Base-by-base conservation (phyloP, 2,888 invertebrate species). In the Orchesella flavescens region DNA sequence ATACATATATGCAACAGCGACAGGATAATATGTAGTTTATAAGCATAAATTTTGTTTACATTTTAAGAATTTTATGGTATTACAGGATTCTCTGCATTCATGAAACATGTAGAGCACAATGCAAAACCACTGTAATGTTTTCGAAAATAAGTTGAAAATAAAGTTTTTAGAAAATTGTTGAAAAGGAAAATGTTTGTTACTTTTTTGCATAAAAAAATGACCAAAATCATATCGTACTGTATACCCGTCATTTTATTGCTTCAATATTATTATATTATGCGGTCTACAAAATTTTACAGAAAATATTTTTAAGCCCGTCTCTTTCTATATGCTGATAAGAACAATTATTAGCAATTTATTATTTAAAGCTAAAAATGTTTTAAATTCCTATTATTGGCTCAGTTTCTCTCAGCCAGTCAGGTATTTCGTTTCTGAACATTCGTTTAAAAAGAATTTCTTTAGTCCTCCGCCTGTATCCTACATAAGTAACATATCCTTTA, bases 391-490 rank as follows among this genome's bases (percentile, higher is more conserved):
- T 69, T 10, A 85, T 82, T 21, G 84, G 85, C 23, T 93, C 93
- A 1, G 93, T 94, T 89, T 95, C 94, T 0, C 92, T 91, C 46
- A 95, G 90, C 95, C 95, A 95, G 89, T 93, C 93, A 85, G 92
- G 92, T 89, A 95, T 94, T 89, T 95, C 95, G 10, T 92, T 90
- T 85, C 93, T 93, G 90, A 95, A 95, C 95, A 95, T 95, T 88
- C 94, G 92, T 86, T 93, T 91, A 89, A 94, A 95, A 23, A 95
- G 91, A 13, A 95, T 94, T 89, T 95, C 94, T 88, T 94, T 92
- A 55, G 94, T 95, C 66, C 95, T 91, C 2, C 94, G 93, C 75
- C 95, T 91, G n/a, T 93, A 93, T 0, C 95, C 95, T 66, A 94
- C 93, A 89, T 94, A 95, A 7, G 93, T 92, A n/a, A 93, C 93